These are phyloP conservation scores for Palythoa grandiflora DNA, from an alignment of 92 coral and sea anemone genomes.

Conservation along the genomic window DNA sequence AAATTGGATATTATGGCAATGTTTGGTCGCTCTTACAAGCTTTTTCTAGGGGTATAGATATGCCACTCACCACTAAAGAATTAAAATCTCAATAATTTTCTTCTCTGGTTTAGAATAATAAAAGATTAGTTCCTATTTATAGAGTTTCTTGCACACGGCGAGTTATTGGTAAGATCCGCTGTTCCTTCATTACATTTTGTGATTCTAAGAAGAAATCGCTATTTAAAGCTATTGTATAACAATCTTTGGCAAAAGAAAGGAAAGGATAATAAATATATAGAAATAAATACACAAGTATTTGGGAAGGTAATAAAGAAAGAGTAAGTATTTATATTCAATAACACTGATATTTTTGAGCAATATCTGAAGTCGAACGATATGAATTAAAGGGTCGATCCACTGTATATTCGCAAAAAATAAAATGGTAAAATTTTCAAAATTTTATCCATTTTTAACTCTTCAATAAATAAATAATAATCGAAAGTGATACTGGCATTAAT, in stretches of 20 bases:
- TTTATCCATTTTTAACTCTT: no score
- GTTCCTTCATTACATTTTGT: background rate
- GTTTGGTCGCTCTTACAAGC: background rate
- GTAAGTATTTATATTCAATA: no score
- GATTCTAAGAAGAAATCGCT: background rate
- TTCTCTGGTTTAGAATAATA: background rate
- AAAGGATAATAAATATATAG: no score
- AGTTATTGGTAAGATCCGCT: background rate
- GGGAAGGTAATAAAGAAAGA: no score
- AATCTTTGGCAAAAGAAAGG: background rate
- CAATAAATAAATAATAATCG: no score
- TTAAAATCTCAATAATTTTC: slow-evolving; percentile 15
- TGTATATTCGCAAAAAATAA: no score
- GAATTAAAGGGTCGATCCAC: no score
- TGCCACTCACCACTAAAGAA: background rate
- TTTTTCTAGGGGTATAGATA: background rate
- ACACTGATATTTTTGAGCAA: no score
- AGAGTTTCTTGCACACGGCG: background rate
- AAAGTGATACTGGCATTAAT: no score
- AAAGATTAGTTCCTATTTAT: background rate
- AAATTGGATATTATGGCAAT: slow-evolving; percentile 6
- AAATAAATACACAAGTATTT: no score
- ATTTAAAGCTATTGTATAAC: background rate
- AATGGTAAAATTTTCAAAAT: no score
- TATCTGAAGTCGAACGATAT: no score